Evolutionary conservation across 2,113 vertebrate species (phyloP).

Genomic region (Barnardius zonarius): DNA sequence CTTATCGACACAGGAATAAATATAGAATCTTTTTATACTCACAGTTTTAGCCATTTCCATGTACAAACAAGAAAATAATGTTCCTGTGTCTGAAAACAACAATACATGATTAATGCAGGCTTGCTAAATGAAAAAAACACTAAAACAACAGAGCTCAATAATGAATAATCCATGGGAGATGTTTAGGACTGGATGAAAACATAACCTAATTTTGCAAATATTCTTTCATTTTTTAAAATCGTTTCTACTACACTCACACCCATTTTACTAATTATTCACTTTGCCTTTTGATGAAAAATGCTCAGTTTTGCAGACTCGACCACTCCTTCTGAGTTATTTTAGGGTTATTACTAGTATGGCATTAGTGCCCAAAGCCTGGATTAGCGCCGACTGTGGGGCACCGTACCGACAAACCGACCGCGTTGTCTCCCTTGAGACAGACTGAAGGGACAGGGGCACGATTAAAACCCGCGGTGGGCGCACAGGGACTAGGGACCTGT

Average conservation of each 20-base stretch:
- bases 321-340: neutral
- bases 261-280: neutral
- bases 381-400: neutral
- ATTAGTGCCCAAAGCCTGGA: neutral
- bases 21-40: neutral
- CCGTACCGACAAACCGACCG: neutral
- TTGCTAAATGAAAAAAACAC: neutral
- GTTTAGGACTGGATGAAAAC: neutral
- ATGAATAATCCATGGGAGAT: neutral
- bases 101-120: neutral
- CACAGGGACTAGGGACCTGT: fast-evolving
- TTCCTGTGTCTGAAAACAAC: neutral
- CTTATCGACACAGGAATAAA: neutral
- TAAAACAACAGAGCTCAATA: neutral
- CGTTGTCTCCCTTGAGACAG: neutral
- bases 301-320: neutral
- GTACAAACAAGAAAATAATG: neutral
- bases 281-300: neutral
- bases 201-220: neutral
- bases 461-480: fast-evolving
- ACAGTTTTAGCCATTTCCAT: neutral
- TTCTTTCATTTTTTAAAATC: neutral
- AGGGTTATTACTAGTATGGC: neutral
- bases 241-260: neutral
- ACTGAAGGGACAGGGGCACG: fast-evolving